Conservation (phyloP, 1,140 invertebrate species). For the Polyergus mexicanus region DNA sequence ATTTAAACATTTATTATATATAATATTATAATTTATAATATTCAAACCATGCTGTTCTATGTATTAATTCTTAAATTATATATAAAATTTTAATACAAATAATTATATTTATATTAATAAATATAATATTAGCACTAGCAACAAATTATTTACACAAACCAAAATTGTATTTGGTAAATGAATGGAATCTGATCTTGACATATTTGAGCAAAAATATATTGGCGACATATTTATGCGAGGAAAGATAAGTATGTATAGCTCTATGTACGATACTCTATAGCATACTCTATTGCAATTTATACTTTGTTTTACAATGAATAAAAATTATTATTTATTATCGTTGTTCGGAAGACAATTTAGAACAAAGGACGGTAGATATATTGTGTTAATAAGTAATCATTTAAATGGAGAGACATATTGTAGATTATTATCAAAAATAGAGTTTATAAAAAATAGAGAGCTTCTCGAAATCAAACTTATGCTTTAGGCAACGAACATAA, state of each 20-base stretch:
- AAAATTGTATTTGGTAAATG: not conserved
- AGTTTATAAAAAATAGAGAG: slow-evolving; percentile 27
- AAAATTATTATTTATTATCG: too few relatives aligned
- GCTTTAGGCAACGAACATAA: not conserved
- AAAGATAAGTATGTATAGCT: too few relatives aligned
- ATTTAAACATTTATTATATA: too few relatives aligned
- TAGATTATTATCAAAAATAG: not conserved
- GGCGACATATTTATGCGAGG: too few relatives aligned
- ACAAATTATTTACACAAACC: not conserved
- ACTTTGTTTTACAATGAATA: too few relatives aligned
- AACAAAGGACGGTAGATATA: not conserved
- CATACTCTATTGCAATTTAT: too few relatives aligned
- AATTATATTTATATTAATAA: too few relatives aligned
- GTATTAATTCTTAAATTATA: not conserved
- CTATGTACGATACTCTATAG: too few relatives aligned
- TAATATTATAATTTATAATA: too few relatives aligned
- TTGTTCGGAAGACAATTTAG: not conserved
- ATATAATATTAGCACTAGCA: too few relatives aligned
- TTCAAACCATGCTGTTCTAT: not conserved
- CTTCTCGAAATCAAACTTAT: slow-evolving; percentile 4
- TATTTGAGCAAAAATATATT: too few relatives aligned
- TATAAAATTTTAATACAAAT: not conserved
- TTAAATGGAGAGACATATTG: not conserved
- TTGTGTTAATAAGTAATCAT: not conserved
- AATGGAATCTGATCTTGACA: not conserved